Base-by-base conservation (phyloP, 2,113 vertebrate species). In the Excalfactoria chinensis region DNA sequence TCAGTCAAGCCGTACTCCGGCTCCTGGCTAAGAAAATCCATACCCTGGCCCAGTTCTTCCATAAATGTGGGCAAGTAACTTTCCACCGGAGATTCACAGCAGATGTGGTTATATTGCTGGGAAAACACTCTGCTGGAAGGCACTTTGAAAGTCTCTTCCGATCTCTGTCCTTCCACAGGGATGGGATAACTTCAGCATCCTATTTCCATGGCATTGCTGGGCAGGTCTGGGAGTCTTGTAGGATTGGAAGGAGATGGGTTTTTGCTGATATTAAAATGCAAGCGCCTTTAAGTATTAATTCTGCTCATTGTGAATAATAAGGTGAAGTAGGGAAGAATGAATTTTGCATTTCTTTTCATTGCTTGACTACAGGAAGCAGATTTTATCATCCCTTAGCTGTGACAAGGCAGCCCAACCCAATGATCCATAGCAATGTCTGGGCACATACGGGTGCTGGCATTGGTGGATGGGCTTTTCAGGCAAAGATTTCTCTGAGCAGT, bases 21-120 rank as follows among this genome's bases (percentile, higher is more conserved):
- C 85, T 93, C 68, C 71, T 0, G 0, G 69, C 87, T 91, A 59
- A 66, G 93, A 95, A 95, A 93, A 93, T 91, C 94, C 87, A 89
- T 13, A 71, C 69, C 84, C 59, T 1, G 6, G 7, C 46, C 48
- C 81, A 74, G 70, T 74, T 63, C 70, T 53, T 81, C 78, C 72
- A 8, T 0, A 23, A 78, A 28, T 0, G 1, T 22, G 58, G 62
- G 30, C 5, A 64, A 90, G 84, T 26, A 41, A 26, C 53, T 81
- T 93, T 63, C 66, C 70, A 68, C 40, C 41, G 81, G n/a, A 68
- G 14, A 21, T 82, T 74, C 2, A 0, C 69, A 86, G 68, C 49
- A 81, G 35, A 35, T 76, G 55, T 4, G 20, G 30, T 79, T 69
- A 20, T 67, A 34, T 40, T 26, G 18, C 77, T 49, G 8, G 71